phyloP scores from a whole-genome alignment of 2,797 vertebrate genomes.

The Pseudomugil gertrudae region DNA sequence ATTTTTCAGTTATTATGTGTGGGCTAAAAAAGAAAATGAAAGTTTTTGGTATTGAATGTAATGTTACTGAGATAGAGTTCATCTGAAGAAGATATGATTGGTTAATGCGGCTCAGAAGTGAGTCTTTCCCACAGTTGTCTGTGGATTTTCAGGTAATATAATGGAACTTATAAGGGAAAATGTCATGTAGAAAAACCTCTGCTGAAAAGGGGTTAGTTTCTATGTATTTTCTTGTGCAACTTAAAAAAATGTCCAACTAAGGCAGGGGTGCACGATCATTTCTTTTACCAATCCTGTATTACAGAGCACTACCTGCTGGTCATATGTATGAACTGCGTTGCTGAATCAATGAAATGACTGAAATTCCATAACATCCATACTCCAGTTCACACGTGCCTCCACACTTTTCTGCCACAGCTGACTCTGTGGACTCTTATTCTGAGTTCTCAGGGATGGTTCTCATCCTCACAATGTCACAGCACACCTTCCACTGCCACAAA shows the following conservation, averaged over 20 bases:
- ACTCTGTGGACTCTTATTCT: conserved; percentile 4
- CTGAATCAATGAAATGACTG: conserved; percentile 59
- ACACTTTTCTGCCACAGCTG: conserved; percentile 2
- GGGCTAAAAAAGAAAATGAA: neutral
- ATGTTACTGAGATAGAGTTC: neutral
- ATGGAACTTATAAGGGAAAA: no score
- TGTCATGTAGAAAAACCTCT: no score
- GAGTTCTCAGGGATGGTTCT: neutral
- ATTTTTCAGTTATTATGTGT: no score
- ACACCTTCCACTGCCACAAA: neutral
- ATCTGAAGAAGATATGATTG: neutral
- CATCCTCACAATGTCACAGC: neutral
- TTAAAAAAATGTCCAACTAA: conserved; percentile 3
- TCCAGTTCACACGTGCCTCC: conserved; percentile 25
- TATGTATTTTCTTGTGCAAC: neutral
- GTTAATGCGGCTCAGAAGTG: neutral
- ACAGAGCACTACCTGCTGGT: conserved; percentile 80
- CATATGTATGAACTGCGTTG: conserved; percentile 35
- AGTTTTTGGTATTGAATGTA: neutral
- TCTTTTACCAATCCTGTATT: conserved; percentile 41
- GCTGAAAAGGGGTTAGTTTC: no score
- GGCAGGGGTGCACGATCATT: neutral
- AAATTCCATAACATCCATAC: conserved; percentile 51
- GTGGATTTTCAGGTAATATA: neutral
- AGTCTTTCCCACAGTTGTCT: neutral